Conservation (phyloP, 2,888 invertebrate genomes). For the Philereme vetulata region DNA sequence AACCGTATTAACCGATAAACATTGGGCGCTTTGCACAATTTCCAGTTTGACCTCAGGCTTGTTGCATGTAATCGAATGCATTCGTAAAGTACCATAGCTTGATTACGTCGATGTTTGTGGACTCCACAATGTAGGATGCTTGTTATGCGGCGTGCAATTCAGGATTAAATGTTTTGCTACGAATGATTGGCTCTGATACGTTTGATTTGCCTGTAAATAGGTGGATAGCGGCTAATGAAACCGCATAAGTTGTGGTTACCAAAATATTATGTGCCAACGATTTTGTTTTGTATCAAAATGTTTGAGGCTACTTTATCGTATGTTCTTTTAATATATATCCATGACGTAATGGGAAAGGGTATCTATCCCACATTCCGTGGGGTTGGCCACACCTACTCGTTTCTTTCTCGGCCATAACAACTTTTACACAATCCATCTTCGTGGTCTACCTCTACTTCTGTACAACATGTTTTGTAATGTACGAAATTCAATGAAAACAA, state of each 20-base stretch:
- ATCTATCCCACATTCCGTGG: too few relatives aligned
- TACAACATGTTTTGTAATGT: too few relatives aligned
- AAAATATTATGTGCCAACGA: not conserved
- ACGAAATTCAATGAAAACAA: too few relatives aligned
- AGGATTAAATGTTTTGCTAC: slow-evolving; percentile 32
- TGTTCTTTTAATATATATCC: too few relatives aligned
- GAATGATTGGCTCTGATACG: slow-evolving; percentile 12
- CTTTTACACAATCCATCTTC: too few relatives aligned
- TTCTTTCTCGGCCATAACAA: too few relatives aligned
- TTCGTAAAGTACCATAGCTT: slow-evolving; percentile 28
- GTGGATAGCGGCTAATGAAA: slow-evolving; percentile 16
- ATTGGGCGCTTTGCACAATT: slow-evolving; percentile 9
- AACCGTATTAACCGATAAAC: slow-evolving; percentile 9
- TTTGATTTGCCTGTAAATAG: slow-evolving; percentile 18
- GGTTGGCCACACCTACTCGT: too few relatives aligned
- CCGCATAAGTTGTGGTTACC: slow-evolving; percentile 7
- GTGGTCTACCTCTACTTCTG: too few relatives aligned
- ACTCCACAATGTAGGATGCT: slow-evolving; percentile 27
- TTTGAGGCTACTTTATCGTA: too few relatives aligned
- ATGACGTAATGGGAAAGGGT: too few relatives aligned
- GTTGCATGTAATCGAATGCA: slow-evolving; percentile 11
- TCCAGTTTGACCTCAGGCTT: slow-evolving; percentile 13
- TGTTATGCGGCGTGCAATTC: slow-evolving; percentile 19
- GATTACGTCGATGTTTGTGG: slow-evolving; percentile 40
- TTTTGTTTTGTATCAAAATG: not conserved